Percentiles rank a stretch among this genome's conserved stretches.
These are phyloP conservation scores for Mystacornis crossleyi DNA, from an alignment of 2,113 vertebrate genomes.

Conservation along the genomic window DNA sequence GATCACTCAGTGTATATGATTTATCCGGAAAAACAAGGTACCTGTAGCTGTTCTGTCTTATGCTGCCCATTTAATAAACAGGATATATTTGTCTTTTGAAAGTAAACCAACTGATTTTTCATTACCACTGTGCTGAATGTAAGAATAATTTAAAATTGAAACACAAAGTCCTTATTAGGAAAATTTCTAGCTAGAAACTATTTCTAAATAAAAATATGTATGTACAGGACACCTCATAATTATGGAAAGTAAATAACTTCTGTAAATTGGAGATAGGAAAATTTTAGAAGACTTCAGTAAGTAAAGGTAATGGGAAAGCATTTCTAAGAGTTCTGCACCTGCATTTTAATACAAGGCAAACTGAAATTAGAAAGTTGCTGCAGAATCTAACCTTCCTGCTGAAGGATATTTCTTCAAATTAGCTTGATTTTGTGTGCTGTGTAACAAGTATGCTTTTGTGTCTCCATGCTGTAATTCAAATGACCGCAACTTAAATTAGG, in stretches of 20 bases:
- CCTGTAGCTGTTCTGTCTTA: not conserved
- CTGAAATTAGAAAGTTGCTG: not conserved
- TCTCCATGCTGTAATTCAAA: not conserved
- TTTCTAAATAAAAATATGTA: not conserved
- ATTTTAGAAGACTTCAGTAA: not conserved
- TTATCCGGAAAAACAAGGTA: not conserved
- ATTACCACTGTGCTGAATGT: not conserved
- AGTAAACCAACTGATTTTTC: not conserved
- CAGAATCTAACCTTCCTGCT: not conserved
- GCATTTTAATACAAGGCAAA: not conserved
- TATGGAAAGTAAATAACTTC: not conserved
- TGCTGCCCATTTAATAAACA: not conserved
- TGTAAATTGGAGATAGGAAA: not conserved
- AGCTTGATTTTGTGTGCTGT: not conserved
- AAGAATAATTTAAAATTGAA: not conserved
- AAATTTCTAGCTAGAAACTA: not conserved
- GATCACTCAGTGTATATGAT: not conserved
- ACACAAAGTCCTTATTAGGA: not conserved
- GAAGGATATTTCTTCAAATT: not conserved
- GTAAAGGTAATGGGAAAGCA: not conserved
- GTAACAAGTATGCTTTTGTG: not conserved
- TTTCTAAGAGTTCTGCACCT: not conserved
- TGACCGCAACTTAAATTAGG: not conserved
- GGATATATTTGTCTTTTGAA: not conserved
- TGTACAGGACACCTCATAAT: not conserved